Base-by-base conservation (phyloP, 2,113 vertebrate species). In the Mastomys coucha region DNA sequence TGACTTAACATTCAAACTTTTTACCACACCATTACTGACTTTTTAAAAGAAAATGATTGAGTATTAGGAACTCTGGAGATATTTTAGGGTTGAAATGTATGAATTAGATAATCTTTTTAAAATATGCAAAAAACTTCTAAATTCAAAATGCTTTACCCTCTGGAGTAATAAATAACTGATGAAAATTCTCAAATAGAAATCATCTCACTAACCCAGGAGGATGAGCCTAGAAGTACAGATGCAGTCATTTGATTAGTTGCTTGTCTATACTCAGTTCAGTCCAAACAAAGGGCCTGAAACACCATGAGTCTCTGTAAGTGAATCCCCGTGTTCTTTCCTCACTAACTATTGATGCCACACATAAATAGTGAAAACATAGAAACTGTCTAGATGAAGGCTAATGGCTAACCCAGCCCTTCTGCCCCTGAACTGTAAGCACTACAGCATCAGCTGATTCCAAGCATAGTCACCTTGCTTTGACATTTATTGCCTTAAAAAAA, bases 101-200 rank as follows among this genome's bases (percentile, higher is more conserved):
- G n/a, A 69, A 93, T 12, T 81, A 65, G 2, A 75, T 39, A 53
- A 78, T 84, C 86, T 88, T 70, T 80, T 51, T 89, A 81, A 82
- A 84, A 78, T 31, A 75, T 39, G 3, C 16, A 93, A 92, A 92
- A 91, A 36, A 45, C 51, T 80, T 95, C 26, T 28, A n/a, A 92
- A 51, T 75, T 88, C 17, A 49, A 65, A 89, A 88, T 31, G 56
- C 42, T n/a, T 17, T 11, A 0, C 14, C 39, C 39, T 78, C 77
- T 7, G 63, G 8, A 36, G 7, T 65, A 63, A 69, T 12, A 85
- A 12, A 36, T 77, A 91, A 11, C 33, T 65, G 36, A 56, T n/a
- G 39, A n/a, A 8, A 16, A 60, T 51, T 89, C 42, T 58, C 5
- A 20, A 72, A 65, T 10, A 51, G 3, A 69, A 91, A 53, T 5